Base-by-base conservation (phyloP, 2,888 invertebrate genomes). In the Agrypnus murinus region DNA sequence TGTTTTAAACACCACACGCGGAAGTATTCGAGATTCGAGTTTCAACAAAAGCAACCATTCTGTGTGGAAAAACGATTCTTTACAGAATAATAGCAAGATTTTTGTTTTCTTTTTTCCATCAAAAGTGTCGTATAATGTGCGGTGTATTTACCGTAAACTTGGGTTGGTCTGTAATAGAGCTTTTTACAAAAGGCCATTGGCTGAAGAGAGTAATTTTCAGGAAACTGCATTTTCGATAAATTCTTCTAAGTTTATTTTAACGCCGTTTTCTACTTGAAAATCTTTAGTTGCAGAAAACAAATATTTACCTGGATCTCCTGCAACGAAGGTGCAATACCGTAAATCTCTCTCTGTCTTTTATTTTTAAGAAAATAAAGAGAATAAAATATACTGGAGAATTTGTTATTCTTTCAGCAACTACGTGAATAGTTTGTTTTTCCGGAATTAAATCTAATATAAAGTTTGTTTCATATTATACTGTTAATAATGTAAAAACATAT, bases 151-250 rank as follows among this genome's bases (percentile, higher is more conserved):
- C 63, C 53, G 50, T 62, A 62, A 62, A 62, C 62, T 64, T 64
- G 59, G n/a, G 43, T 58, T 58, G 31, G 32, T 45, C 57, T 17
- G 65, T 48, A 65, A 65, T 65, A 46, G 46, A 10, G 65, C 25
- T 65, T 57, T 65, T 50, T 45, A 34, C 12, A 65, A 38, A 65
- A 48, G 65, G 57, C 36, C 65, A 65, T 65, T 65, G 46, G 46
- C 8, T 14, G 25, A 32, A 40, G 50, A 17, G 7, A 46, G 48
- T 31, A 31, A n/a, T 19, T 31, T 7, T 36, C 55, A 5, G 46
- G 45, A 58, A 65, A 65, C 58, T 65, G 65, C 65, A 65, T 65
- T 65, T 58, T 65, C 65, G 65, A 65, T 65, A 65, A 65, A 65
- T 65, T 58, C 36, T 15, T 38, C 19, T 8, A 38, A 64, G 25